Evolutionary conservation across 2,113 vertebrate species (phyloP).

Genomic region (Meleagris gallopavo): DNA sequence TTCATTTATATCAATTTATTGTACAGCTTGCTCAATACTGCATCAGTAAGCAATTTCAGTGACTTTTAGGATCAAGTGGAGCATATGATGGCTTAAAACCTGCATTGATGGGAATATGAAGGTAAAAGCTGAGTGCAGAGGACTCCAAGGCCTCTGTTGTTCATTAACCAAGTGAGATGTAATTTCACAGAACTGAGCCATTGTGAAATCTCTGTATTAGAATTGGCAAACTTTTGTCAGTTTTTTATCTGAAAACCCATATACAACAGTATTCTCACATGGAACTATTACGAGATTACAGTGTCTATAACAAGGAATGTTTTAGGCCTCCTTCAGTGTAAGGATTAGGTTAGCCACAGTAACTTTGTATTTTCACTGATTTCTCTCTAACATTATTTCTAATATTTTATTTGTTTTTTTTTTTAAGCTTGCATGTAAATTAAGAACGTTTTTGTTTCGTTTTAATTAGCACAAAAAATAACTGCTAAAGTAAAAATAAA

Average conservation of each 20-base stretch:
- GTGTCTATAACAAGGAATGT: background rate
- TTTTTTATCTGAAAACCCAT: background rate
- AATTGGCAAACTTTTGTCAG: background rate
- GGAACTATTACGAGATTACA: background rate
- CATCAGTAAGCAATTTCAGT: background rate
- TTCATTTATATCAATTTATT: background rate
- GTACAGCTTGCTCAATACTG: background rate
- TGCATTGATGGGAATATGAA: background rate
- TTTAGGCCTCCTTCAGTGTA: background rate
- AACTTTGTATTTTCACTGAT: background rate
- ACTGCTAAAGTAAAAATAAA: background rate
- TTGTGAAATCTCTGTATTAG: background rate
- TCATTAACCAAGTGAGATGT: background rate
- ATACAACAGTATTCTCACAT: background rate
- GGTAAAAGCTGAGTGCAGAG: background rate
- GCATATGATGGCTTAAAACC: background rate
- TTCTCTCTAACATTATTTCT: fast-evolving
- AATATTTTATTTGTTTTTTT: background rate
- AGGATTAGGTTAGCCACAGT: background rate
- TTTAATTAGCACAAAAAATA: background rate
- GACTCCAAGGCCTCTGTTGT: background rate
- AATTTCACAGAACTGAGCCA: background rate
- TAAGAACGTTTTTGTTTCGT: background rate
- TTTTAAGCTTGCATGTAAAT: background rate
- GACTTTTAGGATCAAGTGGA: background rate